These are phyloP conservation scores for Acrobasis consociella DNA, from an alignment of 2,888 invertebrate species.

Conservation along the genomic window DNA sequence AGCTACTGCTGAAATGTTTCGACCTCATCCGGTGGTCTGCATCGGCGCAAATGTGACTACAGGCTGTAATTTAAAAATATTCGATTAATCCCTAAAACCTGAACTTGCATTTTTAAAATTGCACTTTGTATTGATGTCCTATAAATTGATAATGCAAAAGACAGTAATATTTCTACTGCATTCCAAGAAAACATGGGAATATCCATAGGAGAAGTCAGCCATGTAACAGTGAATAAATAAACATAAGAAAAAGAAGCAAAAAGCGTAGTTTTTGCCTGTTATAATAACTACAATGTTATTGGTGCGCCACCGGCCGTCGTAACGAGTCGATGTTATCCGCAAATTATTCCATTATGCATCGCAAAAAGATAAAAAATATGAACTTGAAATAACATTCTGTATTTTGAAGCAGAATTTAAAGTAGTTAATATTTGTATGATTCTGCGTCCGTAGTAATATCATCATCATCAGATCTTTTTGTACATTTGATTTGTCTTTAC, in stretches of 20 bases:
- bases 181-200: slow-evolving; percentile 3
- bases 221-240: slow-evolving; percentile 6
- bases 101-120: too few relatives aligned
- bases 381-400: not conserved
- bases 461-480: too few relatives aligned
- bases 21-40: too few relatives aligned
- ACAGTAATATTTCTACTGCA: not conserved
- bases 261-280: not conserved
- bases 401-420: not conserved
- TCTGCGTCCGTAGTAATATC: too few relatives aligned
- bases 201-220: not conserved
- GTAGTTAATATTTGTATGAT: not conserved
- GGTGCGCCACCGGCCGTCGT: slow-evolving; percentile 4
- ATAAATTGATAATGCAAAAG: too few relatives aligned
- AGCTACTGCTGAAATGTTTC: too few relatives aligned
- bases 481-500: too few relatives aligned
- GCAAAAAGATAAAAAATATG: not conserved
- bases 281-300: slow-evolving; percentile 10
- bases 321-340: slow-evolving; percentile 16
- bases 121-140: too few relatives aligned
- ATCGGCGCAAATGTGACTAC: too few relatives aligned
- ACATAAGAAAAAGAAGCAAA: slow-evolving; percentile 1
- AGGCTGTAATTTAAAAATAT: too few relatives aligned
- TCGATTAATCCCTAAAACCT: too few relatives aligned
- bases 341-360: slow-evolving; percentile 16